Base-by-base conservation (phyloP, 2,113 vertebrate species). In the Cochlearius cochlearius region DNA sequence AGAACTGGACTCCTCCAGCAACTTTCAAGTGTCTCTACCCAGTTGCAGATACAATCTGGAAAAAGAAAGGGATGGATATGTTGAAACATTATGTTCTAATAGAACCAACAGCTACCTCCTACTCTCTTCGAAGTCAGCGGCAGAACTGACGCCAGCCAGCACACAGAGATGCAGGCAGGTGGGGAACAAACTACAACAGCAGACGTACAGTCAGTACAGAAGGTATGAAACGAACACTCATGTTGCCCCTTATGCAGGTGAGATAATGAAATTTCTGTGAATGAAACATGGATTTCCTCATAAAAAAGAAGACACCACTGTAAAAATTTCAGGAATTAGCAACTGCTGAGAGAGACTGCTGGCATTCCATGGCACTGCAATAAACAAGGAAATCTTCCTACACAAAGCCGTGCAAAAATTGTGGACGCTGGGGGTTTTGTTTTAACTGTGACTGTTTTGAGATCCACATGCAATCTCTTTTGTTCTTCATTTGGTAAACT, bases 281-380 rank as follows among this genome's bases (percentile, higher is more conserved):
- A 53, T 7, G 25, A 91, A 91, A 60, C 18, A 59, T 3, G 1
- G 25, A 64, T 75, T 91, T 92, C 43, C 21, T 39, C 72, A 60
- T 58, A 50, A 68, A 79, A 79, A 81, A n/a, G 17, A 92, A n/a
- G 15, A 53, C 3, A 36, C 4, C 2, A 5, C 25, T 17, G 16
- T 49, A 88, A 49, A 68, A 68, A 76, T 21, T 56, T 67, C 30
- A 85, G 38, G 10, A 88, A 87, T 76, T 93, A 91, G 87, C 45
- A 95, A 43, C 58, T 45, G 29, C 52, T 90, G 52, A 88, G 58
- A 85, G 23, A 60, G 8, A 27, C 84, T 73, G 49, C 5, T 64
- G 49, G 52, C 36, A 64, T 72, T 43, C 1, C 0, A 59, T 29
- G 9, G 58, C 0, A 1, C 22, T 38, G n/a, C 25, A 90, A 53